Evolutionary conservation across 2,888 invertebrate species (phyloP), one percentile per base, ranked within the genome.

Genomic region (Apotomis turbidana): DNA sequence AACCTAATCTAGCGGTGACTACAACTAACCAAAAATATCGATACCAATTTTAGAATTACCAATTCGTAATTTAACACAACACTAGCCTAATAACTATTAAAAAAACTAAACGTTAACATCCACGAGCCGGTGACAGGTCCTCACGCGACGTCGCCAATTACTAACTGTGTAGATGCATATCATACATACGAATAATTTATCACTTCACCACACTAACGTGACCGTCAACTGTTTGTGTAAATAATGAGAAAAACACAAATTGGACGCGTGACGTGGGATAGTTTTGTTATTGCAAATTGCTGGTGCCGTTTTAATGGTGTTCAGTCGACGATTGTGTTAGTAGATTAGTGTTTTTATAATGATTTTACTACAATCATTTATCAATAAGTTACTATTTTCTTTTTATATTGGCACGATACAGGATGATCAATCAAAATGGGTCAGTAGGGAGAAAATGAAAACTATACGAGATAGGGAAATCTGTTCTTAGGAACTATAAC

Each of bases 181-280:
- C 64, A 62, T 58, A 67, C 72, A 73, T 69, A 46, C 60, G 75
- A 78, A 78, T 78, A 76, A 78, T 78, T 77, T 76, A 75, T 78
- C 74, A 75, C 76, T 69, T 68, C 67, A 57, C 54, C 67, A 57
- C 71, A 67, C 68, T 71, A 71, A 76, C 76, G 41, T 72, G 73
- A 71, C 74, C 59, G 66, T 44, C 61, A 62, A 71, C 67, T 71
- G 66, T 71, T 67, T 71, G 66, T 71, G 60, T 67, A 55, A 49
- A 55, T 71, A 60, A 71, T 67, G 71, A 58, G 62, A 60, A 55
- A 67, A 49, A 67, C 36, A 61, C 66, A 60, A 71, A 71, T 71
- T 61, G 71, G 71, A 60, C n/a, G 54, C 55, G 51, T 61, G 66
- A 60, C 66, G 60, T 49, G 59, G 52, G 15, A 12, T 27, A n/a